phyloP scores from a whole-genome alignment of 2,113 vertebrate genomes.

The Ictidomys tridecemlineatus region DNA sequence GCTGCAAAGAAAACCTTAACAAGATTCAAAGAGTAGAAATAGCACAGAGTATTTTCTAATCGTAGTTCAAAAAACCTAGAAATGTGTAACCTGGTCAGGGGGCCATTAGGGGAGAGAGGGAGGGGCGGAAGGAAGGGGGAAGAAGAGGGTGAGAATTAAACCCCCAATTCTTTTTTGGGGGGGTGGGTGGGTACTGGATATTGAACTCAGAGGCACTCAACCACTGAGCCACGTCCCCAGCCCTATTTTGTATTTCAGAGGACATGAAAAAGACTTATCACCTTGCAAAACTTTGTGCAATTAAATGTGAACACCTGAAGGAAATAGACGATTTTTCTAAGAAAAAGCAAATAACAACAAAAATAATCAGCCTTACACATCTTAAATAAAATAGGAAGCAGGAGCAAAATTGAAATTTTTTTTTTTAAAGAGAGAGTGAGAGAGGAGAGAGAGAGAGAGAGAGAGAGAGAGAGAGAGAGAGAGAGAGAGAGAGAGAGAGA shows the following conservation, averaged over 20 bases:
- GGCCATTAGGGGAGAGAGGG: background rate
- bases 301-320: slow-evolving; percentile 27
- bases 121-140: background rate
- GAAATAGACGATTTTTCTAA: background rate
- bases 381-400: background rate
- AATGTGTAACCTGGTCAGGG: background rate
- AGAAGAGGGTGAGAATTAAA: background rate
- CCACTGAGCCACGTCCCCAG: too few relatives aligned
- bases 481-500: too few relatives aligned
- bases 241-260: too few relatives aligned
- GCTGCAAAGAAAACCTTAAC: background rate
- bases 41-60: background rate
- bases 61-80: background rate
- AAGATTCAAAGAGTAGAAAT: background rate
- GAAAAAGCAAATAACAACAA: background rate
- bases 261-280: background rate
- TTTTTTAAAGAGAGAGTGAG: too few relatives aligned
- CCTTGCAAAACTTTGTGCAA: background rate
- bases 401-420: background rate
- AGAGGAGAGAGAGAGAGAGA: too few relatives aligned
- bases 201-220: too few relatives aligned
- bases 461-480: too few relatives aligned
- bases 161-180: too few relatives aligned
- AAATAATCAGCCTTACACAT: background rate
- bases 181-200: too few relatives aligned